A percentile compares a stretch with the other conserved stretches of the same genome.
phyloP scores from a whole-genome alignment of 1,140 invertebrate genomes.

The Drosophila tristis region DNA sequence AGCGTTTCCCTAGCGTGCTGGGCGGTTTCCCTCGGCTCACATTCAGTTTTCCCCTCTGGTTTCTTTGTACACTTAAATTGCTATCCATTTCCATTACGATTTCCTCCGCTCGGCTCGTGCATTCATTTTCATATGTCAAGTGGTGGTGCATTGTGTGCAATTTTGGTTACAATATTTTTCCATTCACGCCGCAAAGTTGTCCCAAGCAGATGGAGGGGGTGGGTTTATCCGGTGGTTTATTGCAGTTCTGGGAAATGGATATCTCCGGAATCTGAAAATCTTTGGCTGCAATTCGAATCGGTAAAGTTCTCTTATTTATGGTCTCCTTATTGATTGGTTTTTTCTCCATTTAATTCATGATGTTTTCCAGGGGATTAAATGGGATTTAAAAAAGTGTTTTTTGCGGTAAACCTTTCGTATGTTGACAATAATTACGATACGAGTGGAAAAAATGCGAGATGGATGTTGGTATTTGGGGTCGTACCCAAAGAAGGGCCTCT shows the following conservation, averaged over 20 bases:
- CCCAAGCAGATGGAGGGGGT: conserved; percentile 5
- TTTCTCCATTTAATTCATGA: conserved; percentile 1
- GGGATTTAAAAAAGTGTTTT: no score
- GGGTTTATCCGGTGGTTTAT: conserved; percentile 26
- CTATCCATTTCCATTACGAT: conserved; percentile 38
- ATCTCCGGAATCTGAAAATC: conserved; percentile 20
- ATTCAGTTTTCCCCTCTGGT: no score
- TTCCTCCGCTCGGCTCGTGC: conserved; percentile 6
- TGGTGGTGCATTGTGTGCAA: conserved; percentile 36
- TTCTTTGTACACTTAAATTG: conserved; percentile 24
- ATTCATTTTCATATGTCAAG: conserved; percentile 36
- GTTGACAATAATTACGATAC: no score
- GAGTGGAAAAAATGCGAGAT: no score
- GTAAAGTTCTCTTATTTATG: conserved; percentile 24
- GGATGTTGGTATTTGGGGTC: no score
- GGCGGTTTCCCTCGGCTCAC: no score
- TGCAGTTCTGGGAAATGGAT: conserved; percentile 11
- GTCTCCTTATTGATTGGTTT: conserved; percentile 2
- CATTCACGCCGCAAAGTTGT: conserved; percentile 19
- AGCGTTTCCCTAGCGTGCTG: neutral
- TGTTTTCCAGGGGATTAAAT: neutral
- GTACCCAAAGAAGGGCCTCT: no score
- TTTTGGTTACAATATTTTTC: conserved; percentile 48
- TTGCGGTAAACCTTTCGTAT: no score
- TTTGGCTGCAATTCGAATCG: neutral